These are phyloP conservation scores for Danio tinwini DNA, from an alignment of 2,797 vertebrate genomes.

Conservation along the genomic window DNA sequence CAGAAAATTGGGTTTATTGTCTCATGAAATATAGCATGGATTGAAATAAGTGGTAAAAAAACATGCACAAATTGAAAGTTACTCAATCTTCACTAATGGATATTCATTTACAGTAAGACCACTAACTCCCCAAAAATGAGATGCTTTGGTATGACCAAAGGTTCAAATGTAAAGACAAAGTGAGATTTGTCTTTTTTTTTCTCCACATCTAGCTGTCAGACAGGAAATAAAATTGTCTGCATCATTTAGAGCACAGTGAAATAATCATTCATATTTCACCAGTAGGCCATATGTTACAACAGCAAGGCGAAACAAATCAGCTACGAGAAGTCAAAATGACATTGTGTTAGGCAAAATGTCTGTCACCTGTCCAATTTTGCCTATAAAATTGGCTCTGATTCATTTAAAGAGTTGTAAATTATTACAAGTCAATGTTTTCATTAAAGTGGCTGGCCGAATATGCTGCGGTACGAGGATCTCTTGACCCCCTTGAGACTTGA, in stretches of 20 bases:
- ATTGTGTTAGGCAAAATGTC: constrained; percentile 5
- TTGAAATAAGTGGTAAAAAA: not conserved
- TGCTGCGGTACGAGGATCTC: not conserved
- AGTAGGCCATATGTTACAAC: not conserved
- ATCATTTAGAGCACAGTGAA: constrained; percentile 23
- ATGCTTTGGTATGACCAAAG: constrained; percentile 14
- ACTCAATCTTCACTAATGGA: constrained; percentile 34
- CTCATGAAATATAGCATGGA: constrained; percentile 6
- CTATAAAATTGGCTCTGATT: constrained; percentile 10
- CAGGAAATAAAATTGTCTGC: constrained; percentile 23
- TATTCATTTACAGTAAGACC: constrained; percentile 29
- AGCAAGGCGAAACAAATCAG: constrained; percentile 21
- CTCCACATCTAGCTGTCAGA: constrained; percentile 20
- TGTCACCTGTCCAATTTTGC: constrained; percentile 27
- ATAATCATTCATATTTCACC: constrained; percentile 29
- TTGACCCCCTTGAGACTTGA: not conserved
- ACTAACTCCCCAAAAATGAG: constrained; percentile 8
- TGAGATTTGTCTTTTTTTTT: constrained; percentile 1
- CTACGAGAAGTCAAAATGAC: not conserved
- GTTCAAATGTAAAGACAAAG: constrained; percentile 9
- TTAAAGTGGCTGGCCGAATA: not conserved
- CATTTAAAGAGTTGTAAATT: constrained; percentile 15
- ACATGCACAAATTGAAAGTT: constrained; percentile 30
- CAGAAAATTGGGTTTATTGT: constrained; percentile 4
- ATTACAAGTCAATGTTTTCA: constrained; percentile 16